Evolutionary conservation across 2,113 vertebrate genomes (phyloP).

Genomic region (Oophaga pumilio): DNA sequence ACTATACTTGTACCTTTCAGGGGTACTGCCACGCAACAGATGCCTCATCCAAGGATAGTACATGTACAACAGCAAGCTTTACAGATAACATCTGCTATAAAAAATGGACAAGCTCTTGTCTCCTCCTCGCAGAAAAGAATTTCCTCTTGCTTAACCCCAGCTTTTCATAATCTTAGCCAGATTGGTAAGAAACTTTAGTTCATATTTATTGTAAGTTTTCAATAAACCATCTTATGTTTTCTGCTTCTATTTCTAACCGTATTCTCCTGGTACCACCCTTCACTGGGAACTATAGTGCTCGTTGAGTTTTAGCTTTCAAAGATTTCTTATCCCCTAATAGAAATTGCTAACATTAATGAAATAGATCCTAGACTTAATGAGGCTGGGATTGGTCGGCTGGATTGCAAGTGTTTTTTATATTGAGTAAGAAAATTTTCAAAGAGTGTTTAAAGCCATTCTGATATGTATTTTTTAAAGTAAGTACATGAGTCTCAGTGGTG

Average conservation of each 20-base stretch:
- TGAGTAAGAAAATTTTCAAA: too few relatives aligned
- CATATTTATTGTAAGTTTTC: neutral
- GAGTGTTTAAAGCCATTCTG: too few relatives aligned
- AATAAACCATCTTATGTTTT: neutral
- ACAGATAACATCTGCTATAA: slow-evolving; percentile 61
- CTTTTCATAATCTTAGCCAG: slow-evolving; percentile 51
- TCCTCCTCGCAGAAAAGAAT: slow-evolving; percentile 58
- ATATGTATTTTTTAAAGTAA: too few relatives aligned
- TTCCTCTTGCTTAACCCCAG: slow-evolving; percentile 9
- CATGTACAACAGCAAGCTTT: slow-evolving; percentile 64
- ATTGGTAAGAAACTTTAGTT: slow-evolving; percentile 63
- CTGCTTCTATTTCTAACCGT: neutral
- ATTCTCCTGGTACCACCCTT: too few relatives aligned
- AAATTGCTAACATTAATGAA: too few relatives aligned
- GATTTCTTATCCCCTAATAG: too few relatives aligned
- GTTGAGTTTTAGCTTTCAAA: too few relatives aligned
- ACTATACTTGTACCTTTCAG: slow-evolving; percentile 66
- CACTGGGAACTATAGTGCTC: too few relatives aligned
- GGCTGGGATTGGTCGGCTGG: too few relatives aligned
- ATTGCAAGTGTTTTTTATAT: too few relatives aligned
- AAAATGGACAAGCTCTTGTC: slow-evolving; percentile 66
- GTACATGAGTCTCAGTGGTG: too few relatives aligned
- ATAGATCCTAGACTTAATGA: too few relatives aligned
- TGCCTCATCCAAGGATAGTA: slow-evolving; percentile 58
- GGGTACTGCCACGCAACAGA: slow-evolving; percentile 46